These are phyloP conservation scores for Manduca sexta DNA, from an alignment of 1,140 invertebrate species.

Conservation along the genomic window DNA sequence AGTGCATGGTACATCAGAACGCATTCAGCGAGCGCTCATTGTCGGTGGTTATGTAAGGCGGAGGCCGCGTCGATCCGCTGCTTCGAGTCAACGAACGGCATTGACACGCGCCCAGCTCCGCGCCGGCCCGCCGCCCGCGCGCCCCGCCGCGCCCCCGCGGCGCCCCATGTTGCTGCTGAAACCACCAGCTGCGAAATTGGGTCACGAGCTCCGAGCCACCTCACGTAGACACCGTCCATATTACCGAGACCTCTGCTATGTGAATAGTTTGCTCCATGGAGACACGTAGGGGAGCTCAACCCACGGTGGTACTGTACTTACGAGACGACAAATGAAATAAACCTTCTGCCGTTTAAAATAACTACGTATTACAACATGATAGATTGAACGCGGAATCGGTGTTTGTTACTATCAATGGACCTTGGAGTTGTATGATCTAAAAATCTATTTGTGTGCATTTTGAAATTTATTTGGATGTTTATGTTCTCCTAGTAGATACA, in stretches of 20 bases:
- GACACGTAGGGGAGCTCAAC: slow-evolving; percentile 20
- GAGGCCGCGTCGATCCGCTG: slow-evolving; percentile 64
- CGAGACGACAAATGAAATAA: slow-evolving; percentile 49
- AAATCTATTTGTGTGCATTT: background rate
- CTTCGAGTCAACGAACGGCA: slow-evolving; percentile 69
- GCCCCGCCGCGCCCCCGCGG: slow-evolving; percentile 21
- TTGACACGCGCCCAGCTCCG: slow-evolving; percentile 57
- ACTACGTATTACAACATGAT: slow-evolving; percentile 30
- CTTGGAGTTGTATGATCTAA: slow-evolving; percentile 16
- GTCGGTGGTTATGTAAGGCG: slow-evolving; percentile 70
- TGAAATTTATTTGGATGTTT: background rate
- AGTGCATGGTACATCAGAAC: slow-evolving; percentile 41
- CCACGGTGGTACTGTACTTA: slow-evolving; percentile 29
- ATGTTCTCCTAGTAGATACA: no score
- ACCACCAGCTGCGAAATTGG: slow-evolving; percentile 69
- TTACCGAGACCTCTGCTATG: slow-evolving; percentile 36
- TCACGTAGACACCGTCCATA: slow-evolving; percentile 47
- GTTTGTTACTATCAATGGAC: slow-evolving; percentile 12
- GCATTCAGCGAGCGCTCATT: slow-evolving; percentile 57
- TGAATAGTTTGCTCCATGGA: slow-evolving; percentile 14
- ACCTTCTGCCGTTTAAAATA: slow-evolving; percentile 47
- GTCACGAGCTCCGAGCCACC: slow-evolving; percentile 64
- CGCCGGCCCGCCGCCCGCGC: slow-evolving; percentile 24
- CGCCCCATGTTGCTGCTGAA: slow-evolving; percentile 55
- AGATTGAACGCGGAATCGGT: slow-evolving; percentile 32